Evolutionary conservation across 2,113 vertebrate species (phyloP).

Genomic region (Tichodroma muraria): DNA sequence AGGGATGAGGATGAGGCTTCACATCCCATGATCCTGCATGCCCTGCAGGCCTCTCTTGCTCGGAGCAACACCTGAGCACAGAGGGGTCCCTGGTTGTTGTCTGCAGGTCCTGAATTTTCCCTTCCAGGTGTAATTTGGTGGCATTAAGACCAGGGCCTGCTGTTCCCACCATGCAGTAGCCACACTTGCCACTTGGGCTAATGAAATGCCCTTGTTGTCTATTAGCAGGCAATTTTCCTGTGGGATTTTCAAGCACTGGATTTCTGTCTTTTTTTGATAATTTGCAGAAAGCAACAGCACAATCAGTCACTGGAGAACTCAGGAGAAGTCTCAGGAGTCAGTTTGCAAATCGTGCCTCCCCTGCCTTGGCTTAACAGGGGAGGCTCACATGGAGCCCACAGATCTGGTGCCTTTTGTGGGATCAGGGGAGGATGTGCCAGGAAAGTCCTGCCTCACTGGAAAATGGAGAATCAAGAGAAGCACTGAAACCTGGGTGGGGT

Average conservation of each 20-base stretch:
- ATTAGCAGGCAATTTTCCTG: not conserved
- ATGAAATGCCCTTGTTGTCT: not conserved
- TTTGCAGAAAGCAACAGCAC: not conserved
- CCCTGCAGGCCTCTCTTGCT: not conserved
- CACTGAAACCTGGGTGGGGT: not conserved
- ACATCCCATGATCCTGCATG: fast-evolving
- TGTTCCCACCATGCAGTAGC: fast-evolving
- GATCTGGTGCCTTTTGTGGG: not conserved
- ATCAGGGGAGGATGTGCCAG: not conserved
- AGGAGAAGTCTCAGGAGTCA: not conserved
- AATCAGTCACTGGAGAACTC: not conserved
- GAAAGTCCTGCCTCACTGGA: not conserved
- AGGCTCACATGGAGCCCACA: fast-evolving
- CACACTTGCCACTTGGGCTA: not conserved
- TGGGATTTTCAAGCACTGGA: not conserved
- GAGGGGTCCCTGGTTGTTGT: not conserved
- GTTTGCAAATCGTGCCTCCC: not conserved
- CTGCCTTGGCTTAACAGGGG: not conserved
- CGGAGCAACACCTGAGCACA: not conserved
- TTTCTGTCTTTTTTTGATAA: not conserved
- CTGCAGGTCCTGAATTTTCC: not conserved
- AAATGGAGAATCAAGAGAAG: not conserved
- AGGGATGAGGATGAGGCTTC: not conserved
- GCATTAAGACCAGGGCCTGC: fast-evolving
- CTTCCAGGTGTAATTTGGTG: not conserved